phyloP scores from a whole-genome alignment of 2,888 invertebrate species.

The Psococerastis gibbosa region DNA sequence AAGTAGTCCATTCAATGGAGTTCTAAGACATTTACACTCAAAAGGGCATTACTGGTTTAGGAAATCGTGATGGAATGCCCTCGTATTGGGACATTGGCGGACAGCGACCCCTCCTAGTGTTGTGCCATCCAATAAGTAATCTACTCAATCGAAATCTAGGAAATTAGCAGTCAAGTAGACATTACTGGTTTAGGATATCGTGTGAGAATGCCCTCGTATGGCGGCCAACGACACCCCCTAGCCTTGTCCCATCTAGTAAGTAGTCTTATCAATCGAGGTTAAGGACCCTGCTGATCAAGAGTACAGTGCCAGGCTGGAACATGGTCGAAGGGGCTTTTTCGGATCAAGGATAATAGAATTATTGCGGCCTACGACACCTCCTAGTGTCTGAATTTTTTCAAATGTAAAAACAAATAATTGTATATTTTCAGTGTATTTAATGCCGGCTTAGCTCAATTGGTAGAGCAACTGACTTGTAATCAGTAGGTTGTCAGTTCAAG shows the following conservation, averaged over 20 bases:
- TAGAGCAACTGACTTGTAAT: slow-evolving; percentile 13
- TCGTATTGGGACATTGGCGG: slow-evolving; percentile 70
- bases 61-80: slow-evolving; percentile 81
- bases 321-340: too few relatives aligned
- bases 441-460: slow-evolving; percentile 12
- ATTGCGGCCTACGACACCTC: too few relatives aligned
- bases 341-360: too few relatives aligned
- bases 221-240: slow-evolving; percentile 56
- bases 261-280: slow-evolving; percentile 56
- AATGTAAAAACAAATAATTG: too few relatives aligned
- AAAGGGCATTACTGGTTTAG: slow-evolving; percentile 64
- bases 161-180: slow-evolving; percentile 40
- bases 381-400: too few relatives aligned
- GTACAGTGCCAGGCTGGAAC: slow-evolving; percentile 71
- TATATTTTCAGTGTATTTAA: too few relatives aligned
- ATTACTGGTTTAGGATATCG: slow-evolving; percentile 77
- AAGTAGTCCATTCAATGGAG: slow-evolving; percentile 53
- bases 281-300: slow-evolving; percentile 41
- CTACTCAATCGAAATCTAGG: slow-evolving; percentile 51
- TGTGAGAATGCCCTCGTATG: slow-evolving; percentile 84
- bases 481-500: slow-evolving; percentile 12
- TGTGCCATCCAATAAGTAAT: too few relatives aligned
- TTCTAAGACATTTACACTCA: slow-evolving; percentile 45
- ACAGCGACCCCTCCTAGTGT: too few relatives aligned
- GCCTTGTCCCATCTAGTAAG: slow-evolving; percentile 84